phyloP scores from a whole-genome alignment of 2,888 invertebrate genomes.

The Eupithecia vulgata region DNA sequence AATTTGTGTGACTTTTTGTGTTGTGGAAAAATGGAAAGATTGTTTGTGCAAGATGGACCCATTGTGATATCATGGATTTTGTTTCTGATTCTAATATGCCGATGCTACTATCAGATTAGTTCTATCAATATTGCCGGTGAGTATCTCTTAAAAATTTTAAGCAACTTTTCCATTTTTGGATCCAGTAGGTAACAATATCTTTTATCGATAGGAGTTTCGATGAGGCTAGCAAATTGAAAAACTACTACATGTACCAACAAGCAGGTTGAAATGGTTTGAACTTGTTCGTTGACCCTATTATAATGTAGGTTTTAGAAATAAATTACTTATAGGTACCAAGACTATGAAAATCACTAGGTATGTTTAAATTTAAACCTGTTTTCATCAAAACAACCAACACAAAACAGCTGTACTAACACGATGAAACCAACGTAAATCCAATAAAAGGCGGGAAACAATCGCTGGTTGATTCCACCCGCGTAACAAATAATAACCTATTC shows the following conservation, averaged over 20 bases:
- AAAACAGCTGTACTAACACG: slow-evolving; percentile 24
- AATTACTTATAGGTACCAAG: not conserved
- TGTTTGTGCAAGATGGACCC: slow-evolving; percentile 72
- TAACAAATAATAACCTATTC: slow-evolving; percentile 9
- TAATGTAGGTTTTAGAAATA: not conserved
- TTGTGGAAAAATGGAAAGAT: slow-evolving; percentile 58
- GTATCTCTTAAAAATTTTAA: slow-evolving; percentile 35
- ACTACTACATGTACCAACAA: not conserved
- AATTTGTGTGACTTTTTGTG: slow-evolving; percentile 36
- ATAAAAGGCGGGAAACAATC: slow-evolving; percentile 27
- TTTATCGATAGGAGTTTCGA: not conserved
- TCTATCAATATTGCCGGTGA: slow-evolving; percentile 55
- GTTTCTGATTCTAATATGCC: slow-evolving; percentile 73
- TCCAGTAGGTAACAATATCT: not conserved
- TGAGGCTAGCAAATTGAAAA: not conserved
- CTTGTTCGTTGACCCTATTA: no score
- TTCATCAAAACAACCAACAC: slow-evolving; percentile 15
- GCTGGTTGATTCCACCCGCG: not conserved
- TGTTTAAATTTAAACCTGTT: not conserved
- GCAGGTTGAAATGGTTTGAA: not conserved
- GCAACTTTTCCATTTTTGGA: not conserved
- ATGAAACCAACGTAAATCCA: slow-evolving; percentile 18
- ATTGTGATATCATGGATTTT: slow-evolving; percentile 77
- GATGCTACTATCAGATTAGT: slow-evolving; percentile 75
- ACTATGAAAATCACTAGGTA: not conserved